phyloP scores from a whole-genome alignment of 2,113 vertebrate genomes.

The Anoura caudifer region DNA sequence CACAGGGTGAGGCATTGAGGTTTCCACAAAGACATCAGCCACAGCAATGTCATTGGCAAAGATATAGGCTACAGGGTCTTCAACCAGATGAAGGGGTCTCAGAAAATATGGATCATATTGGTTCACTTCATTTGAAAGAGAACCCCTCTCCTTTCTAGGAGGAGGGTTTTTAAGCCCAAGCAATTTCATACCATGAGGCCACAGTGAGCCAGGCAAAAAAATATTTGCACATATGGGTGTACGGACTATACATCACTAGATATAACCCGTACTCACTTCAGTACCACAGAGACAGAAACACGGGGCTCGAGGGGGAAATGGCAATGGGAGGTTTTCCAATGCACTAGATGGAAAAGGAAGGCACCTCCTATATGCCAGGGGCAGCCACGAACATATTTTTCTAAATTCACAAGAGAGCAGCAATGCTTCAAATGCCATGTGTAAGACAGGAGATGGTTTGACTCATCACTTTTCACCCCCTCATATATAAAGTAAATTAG shows the following conservation, averaged over 20 bases:
- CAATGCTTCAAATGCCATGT: background rate
- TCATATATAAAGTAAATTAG: background rate
- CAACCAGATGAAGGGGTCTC: background rate
- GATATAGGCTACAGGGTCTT: background rate
- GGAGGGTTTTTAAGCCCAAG: background rate
- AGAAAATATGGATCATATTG: background rate
- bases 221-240: fast-evolving
- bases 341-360: background rate
- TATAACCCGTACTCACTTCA: background rate
- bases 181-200: background rate
- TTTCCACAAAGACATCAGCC: background rate
- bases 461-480: background rate
- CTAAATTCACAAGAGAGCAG: background rate
- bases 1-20: background rate
- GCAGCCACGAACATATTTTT: background rate
- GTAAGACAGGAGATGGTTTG: background rate
- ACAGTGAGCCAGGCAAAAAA: background rate
- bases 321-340: background rate
- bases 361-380: background rate
- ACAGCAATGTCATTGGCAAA: background rate
- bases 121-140: background rate
- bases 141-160: background rate
- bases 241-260: background rate
- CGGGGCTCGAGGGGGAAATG: background rate
- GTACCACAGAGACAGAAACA: background rate